Evolutionary conservation across 2,797 vertebrate species (phyloP).

Genomic region (Rhincodon typus): DNA sequence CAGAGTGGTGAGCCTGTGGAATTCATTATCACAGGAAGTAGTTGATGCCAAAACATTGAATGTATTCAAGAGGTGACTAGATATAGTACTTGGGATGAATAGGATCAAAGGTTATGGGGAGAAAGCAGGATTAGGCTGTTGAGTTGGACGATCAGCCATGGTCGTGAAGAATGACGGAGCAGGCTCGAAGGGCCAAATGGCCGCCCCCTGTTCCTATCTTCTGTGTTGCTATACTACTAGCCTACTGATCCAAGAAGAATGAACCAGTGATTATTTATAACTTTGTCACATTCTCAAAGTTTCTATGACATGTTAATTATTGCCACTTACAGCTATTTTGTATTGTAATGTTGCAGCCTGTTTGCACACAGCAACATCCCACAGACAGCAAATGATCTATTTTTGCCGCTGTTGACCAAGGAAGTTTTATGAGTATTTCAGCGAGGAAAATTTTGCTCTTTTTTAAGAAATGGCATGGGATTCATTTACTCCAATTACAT

Average conservation of each 20-base stretch:
- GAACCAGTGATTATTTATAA: not conserved
- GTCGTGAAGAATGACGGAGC: no score
- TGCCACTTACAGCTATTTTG: not conserved
- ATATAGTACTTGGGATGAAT: no score
- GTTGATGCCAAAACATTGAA: no score
- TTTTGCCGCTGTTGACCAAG: not conserved
- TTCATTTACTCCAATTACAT: not conserved
- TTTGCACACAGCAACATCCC: not conserved
- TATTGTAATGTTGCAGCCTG: not conserved
- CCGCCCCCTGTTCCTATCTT: no score
- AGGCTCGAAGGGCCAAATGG: no score
- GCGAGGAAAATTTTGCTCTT: not conserved
- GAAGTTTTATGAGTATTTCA: not conserved
- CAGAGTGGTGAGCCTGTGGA: no score
- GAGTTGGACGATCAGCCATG: no score
- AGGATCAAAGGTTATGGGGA: no score
- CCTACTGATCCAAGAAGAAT: not conserved
- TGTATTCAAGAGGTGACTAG: no score
- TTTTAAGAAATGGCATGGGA: not conserved
- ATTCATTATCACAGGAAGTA: no score
- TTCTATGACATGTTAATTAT: not conserved
- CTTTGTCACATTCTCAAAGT: not conserved
- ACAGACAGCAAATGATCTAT: not conserved
- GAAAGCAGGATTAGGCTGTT: no score
- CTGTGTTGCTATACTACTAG: not conserved